Evolutionary conservation across 2,113 vertebrate species (phyloP).

Genomic region (Crocuta crocuta): DNA sequence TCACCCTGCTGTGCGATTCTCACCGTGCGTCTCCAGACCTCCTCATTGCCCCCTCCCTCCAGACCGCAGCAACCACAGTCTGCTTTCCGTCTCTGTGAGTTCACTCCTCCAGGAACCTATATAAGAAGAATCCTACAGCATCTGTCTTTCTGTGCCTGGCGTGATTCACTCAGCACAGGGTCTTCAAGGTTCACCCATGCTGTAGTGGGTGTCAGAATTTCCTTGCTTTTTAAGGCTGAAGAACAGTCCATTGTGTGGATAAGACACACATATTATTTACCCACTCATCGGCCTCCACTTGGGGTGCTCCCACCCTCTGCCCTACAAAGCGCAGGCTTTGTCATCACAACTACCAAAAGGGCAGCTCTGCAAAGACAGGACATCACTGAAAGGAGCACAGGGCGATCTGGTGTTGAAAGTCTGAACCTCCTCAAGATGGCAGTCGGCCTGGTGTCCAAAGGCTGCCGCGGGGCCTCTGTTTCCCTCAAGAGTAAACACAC

Average conservation of each 20-base stretch:
- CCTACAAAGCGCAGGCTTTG: not conserved
- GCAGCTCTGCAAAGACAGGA: not conserved
- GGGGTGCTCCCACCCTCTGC: not conserved
- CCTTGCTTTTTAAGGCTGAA: not conserved
- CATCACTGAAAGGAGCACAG: not conserved
- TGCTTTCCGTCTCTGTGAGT: not conserved
- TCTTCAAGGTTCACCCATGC: not conserved
- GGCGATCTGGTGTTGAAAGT: not conserved
- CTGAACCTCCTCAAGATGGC: not conserved
- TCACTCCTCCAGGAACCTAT: not conserved
- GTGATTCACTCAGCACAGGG: not conserved
- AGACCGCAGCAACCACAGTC: not conserved
- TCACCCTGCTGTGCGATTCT: not conserved
- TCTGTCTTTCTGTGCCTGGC: not conserved
- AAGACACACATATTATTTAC: not conserved
- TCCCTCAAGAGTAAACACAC: not conserved
- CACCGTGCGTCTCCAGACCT: not conserved
- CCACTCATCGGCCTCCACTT: not conserved
- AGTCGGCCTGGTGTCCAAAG: not conserved
- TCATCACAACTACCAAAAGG: not conserved
- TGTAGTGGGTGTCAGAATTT: not conserved
- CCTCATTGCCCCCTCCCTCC: not conserved
- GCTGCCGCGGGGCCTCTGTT: not conserved
- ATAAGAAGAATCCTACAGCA: not conserved
- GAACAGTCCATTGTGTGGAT: not conserved